phyloP scores from a whole-genome alignment of 64 coral and sea anemone genomes.

The Stichodactyla helianthus region DNA sequence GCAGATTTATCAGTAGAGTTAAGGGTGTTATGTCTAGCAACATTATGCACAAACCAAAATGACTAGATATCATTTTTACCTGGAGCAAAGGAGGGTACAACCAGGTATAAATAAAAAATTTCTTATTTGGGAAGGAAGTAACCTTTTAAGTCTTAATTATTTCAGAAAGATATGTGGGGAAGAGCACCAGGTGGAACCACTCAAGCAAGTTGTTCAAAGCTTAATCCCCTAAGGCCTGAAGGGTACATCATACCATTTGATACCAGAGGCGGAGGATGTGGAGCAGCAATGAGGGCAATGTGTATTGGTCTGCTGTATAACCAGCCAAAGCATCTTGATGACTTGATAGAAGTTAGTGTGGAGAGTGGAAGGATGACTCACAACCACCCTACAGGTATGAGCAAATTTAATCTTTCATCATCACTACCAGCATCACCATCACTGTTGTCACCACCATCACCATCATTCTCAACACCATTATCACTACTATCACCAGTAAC shows the following conservation, averaged over 20 bases:
- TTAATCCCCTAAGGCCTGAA: slow-evolving; percentile 60
- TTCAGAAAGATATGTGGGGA: slow-evolving; percentile 74
- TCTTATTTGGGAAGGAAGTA: not conserved
- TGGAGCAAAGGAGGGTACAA: too few relatives aligned
- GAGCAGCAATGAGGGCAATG: slow-evolving; percentile 93
- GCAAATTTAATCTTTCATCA: not conserved
- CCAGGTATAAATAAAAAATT: too few relatives aligned
- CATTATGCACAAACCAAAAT: too few relatives aligned
- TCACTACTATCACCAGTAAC: not conserved
- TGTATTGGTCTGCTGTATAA: slow-evolving; percentile 87
- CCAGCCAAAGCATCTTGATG: slow-evolving; percentile 69
- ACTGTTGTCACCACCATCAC: not conserved
- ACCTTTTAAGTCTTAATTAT: not conserved
- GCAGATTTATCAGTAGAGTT: too few relatives aligned
- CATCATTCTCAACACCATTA: not conserved
- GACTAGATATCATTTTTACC: too few relatives aligned
- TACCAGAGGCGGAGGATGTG: slow-evolving; percentile 86
- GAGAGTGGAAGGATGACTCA: slow-evolving; percentile 98
- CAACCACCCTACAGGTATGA: slow-evolving; percentile 84
- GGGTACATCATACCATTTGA: slow-evolving; percentile 85
- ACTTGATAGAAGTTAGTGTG: slow-evolving; percentile 86
- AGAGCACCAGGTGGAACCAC: slow-evolving; percentile 74
- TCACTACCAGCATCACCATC: not conserved
- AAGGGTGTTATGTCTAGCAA: too few relatives aligned
- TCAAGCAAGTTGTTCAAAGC: slow-evolving; percentile 25